A percentile compares a stretch with the other conserved stretches of the same genome.
Conservation (phyloP, 2,113 vertebrate species). For the Oreotrochilus melanogaster region DNA sequence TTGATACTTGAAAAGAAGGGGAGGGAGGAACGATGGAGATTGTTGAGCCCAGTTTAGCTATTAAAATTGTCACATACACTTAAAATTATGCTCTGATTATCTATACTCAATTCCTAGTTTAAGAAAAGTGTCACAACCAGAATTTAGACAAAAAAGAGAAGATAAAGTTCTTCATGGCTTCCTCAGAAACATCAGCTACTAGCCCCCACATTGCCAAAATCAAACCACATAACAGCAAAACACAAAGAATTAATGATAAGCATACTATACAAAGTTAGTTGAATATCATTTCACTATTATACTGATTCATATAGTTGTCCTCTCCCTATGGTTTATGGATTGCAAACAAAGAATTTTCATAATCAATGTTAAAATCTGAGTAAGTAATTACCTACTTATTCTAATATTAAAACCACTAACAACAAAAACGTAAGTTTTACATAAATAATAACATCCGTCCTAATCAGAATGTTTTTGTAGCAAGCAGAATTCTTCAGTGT, state of each 20-base stretch:
- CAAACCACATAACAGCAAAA: not conserved
- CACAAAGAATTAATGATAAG: not conserved
- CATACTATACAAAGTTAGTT: not conserved
- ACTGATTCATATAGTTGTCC: not conserved
- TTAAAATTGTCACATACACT: not conserved
- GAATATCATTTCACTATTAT: not conserved
- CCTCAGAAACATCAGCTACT: not conserved
- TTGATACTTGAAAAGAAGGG: not conserved
- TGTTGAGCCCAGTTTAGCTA: not conserved
- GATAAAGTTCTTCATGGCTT: not conserved
- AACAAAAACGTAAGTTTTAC: not conserved
- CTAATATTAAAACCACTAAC: not conserved
- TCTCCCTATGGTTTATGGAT: not conserved
- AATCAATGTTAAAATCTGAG: slow-evolving; percentile 7
- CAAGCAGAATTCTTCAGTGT: not conserved
- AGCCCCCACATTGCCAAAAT: rapidly evolving
- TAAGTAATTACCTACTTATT: slow-evolving; percentile 5
- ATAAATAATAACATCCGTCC: not conserved
- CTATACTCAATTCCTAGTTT: not conserved
- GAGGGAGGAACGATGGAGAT: not conserved
- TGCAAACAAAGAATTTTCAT: not conserved
- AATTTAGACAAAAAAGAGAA: not conserved
- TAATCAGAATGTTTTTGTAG: not conserved
- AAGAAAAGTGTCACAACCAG: not conserved
- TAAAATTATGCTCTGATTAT: not conserved